Conservation (phyloP, 2,888 invertebrate genomes). For the Oligia strigilis region DNA sequence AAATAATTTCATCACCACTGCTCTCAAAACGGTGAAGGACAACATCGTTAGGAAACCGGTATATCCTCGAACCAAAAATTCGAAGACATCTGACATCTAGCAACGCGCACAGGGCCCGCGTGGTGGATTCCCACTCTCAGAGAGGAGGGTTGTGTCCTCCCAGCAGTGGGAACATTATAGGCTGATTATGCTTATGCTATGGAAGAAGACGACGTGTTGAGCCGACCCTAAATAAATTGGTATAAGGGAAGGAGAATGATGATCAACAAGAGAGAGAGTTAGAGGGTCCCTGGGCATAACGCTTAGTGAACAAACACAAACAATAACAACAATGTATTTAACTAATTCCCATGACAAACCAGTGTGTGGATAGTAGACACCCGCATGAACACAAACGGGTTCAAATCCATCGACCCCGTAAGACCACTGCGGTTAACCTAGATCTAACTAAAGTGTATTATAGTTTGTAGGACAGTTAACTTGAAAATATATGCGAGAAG, state of each 20-base stretch:
- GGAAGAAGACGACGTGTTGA: not conserved
- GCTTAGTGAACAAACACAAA: not conserved
- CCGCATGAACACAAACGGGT: slow-evolving; percentile 52
- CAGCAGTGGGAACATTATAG: not conserved
- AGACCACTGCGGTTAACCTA: slow-evolving; percentile 57
- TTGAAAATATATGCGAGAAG: slow-evolving; percentile 10
- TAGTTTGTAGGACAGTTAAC: slow-evolving; percentile 9
- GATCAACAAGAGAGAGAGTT: not conserved
- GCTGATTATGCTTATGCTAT: not conserved
- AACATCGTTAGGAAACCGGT: not conserved
- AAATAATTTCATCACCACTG: not conserved
- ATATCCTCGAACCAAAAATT: not conserved
- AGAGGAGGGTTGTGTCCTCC: not conserved
- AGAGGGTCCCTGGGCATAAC: not conserved
- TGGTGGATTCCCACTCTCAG: not conserved
- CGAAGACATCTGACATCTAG: not conserved
- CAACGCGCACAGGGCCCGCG: not conserved
- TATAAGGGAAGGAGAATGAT: not conserved
- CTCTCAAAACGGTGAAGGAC: not conserved
- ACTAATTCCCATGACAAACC: slow-evolving; percentile 31
- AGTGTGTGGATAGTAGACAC: slow-evolving; percentile 30
- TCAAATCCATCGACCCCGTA: slow-evolving; percentile 53
- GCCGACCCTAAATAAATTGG: not conserved
- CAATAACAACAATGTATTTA: slow-evolving; percentile 18
- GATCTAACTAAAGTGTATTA: slow-evolving; percentile 38